A percentile compares a stretch with the other conserved stretches of the same genome.
These are phyloP conservation scores for Yoshiicerus persimilis DNA, from an alignment of 1,140 invertebrate species.

Conservation along the genomic window DNA sequence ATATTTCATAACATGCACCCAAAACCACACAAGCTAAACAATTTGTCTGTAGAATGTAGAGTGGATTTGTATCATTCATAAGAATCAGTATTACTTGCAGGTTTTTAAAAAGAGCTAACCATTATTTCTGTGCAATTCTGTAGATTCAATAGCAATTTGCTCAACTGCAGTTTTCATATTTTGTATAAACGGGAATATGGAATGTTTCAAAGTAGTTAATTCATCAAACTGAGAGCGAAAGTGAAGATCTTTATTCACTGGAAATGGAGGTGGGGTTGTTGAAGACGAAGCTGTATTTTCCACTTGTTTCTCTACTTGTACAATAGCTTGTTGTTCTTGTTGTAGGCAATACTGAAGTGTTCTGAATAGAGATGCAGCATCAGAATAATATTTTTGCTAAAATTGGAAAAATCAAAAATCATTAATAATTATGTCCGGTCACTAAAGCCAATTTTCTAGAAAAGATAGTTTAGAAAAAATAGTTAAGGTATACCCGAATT, in stretches of 20 bases:
- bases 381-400: not conserved
- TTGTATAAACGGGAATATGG: not conserved
- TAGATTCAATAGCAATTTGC: not conserved
- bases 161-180: not conserved
- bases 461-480: not conserved
- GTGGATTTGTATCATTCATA: too few species aligned
- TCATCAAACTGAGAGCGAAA: not conserved
- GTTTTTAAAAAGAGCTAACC: not conserved
- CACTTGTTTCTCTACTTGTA: not conserved
- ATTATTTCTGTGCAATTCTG: not conserved
- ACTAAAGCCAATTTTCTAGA: too few species aligned
- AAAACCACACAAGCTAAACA: too few species aligned
- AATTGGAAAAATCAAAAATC: not conserved
- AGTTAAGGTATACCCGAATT: not conserved
- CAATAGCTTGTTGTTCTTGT: not conserved
- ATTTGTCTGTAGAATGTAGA: too few species aligned
- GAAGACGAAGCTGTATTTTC: not conserved
- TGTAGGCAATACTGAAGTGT: not conserved
- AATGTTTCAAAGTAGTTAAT: not conserved
- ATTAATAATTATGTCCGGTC: not conserved
- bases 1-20: too few species aligned
- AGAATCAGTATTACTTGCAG: too few species aligned
- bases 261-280: not conserved
- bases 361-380: not conserved
- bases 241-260: not conserved